Evolutionary conservation across 2,888 invertebrate species (phyloP), one percentile per base, ranked within the genome.

Genomic region (Melipona beecheii): DNA sequence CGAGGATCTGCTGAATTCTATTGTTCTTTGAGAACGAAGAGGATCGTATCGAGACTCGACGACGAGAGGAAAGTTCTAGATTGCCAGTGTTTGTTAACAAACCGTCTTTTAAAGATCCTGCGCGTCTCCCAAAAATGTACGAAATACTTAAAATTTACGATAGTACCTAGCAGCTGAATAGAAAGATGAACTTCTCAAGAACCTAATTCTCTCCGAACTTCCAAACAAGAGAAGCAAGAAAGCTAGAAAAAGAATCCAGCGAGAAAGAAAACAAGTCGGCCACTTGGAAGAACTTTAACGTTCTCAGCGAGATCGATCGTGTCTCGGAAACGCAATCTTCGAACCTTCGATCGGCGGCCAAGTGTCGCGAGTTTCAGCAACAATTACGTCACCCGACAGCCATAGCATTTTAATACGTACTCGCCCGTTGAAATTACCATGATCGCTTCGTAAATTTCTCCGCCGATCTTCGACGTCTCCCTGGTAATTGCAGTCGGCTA

Each of bases 401-500:
- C 43, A 69, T 27, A 36, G 50, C 43, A 50, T 43, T 76, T 66
- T 65, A 71, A 70, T 66, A 75, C 50, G n/a, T 9, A 43, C 11
- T 43, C 58, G n/a, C 21, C 71, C 36, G 50, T 4, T 43, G 69
- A 21, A 52, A 81, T 69, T 64, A 74, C 69, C 43, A 43, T 43
- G 24, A 11, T 21, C 31, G 54, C 15, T 19, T 31, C 43, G 66
- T 80, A 60, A 71, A 68, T 71, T 56, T 75, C 82, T 15, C 36
- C 52, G 0, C 2, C 49, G 49, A 79, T 69, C 72, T 27, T 13
- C 4, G 50, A 17, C 27, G 50, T 60, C 27, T 6, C 15, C 15
- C 60, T 17, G 50, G 49, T 83, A 83, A 81, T 83, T 75, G 81
- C 60, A 66, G 27, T 24, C 27, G 15, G 31, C 31, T 69, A 56